Conservation (phyloP, 2,113 vertebrate species). For the Nipponia nippon region DNA sequence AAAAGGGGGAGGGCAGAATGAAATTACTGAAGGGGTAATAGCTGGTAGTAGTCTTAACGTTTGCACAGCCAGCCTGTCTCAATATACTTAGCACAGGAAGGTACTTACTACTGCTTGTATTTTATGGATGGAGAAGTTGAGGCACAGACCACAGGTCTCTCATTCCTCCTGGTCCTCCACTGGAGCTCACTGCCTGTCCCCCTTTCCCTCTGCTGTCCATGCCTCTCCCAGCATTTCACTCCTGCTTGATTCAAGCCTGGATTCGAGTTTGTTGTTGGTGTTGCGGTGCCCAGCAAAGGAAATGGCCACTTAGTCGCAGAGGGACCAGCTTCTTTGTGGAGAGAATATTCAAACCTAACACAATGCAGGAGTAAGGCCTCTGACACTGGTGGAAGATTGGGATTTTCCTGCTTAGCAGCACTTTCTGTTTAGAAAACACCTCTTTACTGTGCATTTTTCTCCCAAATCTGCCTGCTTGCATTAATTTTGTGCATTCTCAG, state of each 20-base stretch:
- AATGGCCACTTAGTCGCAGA: neutral
- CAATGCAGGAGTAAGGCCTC: neutral
- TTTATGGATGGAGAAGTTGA: neutral
- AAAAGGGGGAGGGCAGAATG: neutral
- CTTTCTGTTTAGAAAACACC: neutral
- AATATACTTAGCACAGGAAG: neutral
- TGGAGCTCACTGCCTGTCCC: neutral
- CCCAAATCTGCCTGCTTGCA: neutral
- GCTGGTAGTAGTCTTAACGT: neutral
- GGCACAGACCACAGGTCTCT: neutral
- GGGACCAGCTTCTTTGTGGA: neutral
- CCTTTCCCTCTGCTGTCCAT: neutral
- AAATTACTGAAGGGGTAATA: constrained; percentile 36
- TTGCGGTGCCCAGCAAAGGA: neutral
- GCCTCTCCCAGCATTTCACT: neutral
- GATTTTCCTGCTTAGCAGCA: neutral
- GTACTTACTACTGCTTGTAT: neutral
- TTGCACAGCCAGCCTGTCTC: neutral
- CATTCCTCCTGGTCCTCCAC: neutral
- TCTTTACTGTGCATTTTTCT: neutral
- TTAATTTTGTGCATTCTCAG: neutral
- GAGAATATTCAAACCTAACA: neutral
- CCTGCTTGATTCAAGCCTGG: neutral
- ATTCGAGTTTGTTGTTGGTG: neutral
- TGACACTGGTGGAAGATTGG: neutral